Conservation (phyloP, 2,113 vertebrate genomes). For the Pygoscelis adeliae region DNA sequence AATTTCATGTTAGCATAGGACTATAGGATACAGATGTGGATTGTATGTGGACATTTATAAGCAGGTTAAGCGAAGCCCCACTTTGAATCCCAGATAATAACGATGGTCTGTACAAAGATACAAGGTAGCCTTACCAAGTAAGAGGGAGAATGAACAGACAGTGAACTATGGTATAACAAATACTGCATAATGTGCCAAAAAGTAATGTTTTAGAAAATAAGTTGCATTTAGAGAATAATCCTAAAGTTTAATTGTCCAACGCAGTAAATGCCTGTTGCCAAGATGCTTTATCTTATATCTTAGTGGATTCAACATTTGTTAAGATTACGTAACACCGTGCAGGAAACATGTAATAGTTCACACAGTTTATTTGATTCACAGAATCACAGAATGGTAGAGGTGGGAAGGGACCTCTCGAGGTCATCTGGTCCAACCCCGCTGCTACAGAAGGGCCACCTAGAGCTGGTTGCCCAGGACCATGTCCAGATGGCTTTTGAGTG, state of each 20-base stretch:
- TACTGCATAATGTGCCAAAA: background rate
- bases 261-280: background rate
- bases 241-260: background rate
- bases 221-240: background rate
- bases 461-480: background rate
- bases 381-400: background rate
- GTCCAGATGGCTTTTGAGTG: background rate
- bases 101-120: background rate
- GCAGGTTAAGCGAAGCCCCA: background rate
- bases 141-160: background rate
- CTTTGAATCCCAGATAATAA: background rate
- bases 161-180: background rate
- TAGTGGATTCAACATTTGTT: background rate
- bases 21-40: background rate
- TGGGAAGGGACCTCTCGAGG: background rate
- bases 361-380: background rate
- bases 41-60: background rate
- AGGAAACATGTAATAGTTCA: background rate
- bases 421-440: background rate
- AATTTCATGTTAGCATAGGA: background rate
- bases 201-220: background rate
- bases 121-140: background rate
- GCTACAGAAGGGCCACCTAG: background rate
- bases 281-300: background rate
- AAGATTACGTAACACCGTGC: background rate